These are phyloP conservation scores for Hepsetus odoe DNA, from an alignment of 2,113 vertebrate genomes.

Conservation along the genomic window DNA sequence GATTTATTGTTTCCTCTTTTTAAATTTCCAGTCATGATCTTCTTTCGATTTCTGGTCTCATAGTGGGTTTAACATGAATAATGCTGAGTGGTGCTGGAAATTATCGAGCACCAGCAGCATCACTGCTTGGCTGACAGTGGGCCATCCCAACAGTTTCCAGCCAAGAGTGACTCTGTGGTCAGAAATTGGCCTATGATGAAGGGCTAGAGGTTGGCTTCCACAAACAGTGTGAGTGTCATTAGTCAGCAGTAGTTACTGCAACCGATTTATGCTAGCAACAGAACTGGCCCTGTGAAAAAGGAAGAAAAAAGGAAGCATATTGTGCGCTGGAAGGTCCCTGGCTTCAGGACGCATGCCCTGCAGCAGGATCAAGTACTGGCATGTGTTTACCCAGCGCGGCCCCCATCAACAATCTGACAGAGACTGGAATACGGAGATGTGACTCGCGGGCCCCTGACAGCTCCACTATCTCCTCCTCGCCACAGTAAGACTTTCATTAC, in stretches of 20 bases:
- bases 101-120: too few species aligned
- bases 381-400: constrained; percentile 1
- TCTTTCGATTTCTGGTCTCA: too few species aligned
- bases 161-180: neutral
- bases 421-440: constrained; percentile 25
- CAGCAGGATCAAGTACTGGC: neutral
- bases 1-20: too few species aligned
- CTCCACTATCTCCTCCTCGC: constrained; percentile 38
- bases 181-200: too few species aligned
- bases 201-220: neutral
- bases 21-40: too few species aligned
- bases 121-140: too few species aligned
- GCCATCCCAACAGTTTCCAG: too few species aligned
- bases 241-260: too few species aligned
- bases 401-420: constrained; percentile 14
- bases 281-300: neutral
- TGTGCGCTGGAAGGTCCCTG: neutral
- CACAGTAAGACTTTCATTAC: constrained; percentile 74
- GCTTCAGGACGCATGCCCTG: neutral
- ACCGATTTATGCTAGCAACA: neutral
- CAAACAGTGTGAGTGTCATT: too few species aligned
- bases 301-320: neutral
- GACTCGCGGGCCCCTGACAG: constrained; percentile 31
- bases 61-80: too few species aligned
- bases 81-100: too few species aligned